These are phyloP conservation scores for Tragulus kanchil DNA, from an alignment of 2,113 vertebrate genomes.

Conservation along the genomic window DNA sequence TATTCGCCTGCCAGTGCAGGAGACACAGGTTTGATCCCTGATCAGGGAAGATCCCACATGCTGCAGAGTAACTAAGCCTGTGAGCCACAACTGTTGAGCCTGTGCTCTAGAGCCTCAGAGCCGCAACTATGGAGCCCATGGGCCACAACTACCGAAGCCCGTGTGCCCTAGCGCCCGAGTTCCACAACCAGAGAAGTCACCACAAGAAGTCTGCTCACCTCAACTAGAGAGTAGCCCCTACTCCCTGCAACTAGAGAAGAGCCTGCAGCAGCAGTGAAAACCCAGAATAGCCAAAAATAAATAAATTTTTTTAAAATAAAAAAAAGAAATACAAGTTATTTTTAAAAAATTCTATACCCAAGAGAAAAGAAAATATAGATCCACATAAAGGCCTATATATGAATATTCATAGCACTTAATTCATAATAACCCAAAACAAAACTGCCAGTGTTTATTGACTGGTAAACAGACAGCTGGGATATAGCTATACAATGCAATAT, in stretches of 20 bases:
- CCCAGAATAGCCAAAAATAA: background rate
- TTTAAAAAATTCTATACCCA: no score
- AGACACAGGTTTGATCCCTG: background rate
- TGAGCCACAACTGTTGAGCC: background rate
- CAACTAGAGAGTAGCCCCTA: background rate
- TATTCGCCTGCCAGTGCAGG: background rate
- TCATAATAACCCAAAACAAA: background rate
- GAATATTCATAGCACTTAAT: background rate
- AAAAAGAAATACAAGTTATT: no score
- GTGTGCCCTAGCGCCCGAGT: background rate
- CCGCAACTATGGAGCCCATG: background rate
- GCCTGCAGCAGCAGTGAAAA: background rate
- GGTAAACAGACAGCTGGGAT: background rate
- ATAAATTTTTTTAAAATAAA: accelerated
- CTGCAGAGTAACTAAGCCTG: background rate
- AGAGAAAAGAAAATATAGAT: background rate
- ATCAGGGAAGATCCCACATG: background rate
- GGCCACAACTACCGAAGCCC: background rate
- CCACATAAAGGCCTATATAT: background rate
- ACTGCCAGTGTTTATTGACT: background rate
- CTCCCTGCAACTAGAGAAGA: background rate
- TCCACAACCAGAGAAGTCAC: background rate
- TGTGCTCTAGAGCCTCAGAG: background rate
- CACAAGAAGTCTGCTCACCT: background rate
- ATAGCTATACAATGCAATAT: background rate